A percentile compares a stretch with the other conserved stretches of the same genome.
Conservation (phyloP, 2,888 invertebrate genomes). For the Alloscopus bannaensis region DNA sequence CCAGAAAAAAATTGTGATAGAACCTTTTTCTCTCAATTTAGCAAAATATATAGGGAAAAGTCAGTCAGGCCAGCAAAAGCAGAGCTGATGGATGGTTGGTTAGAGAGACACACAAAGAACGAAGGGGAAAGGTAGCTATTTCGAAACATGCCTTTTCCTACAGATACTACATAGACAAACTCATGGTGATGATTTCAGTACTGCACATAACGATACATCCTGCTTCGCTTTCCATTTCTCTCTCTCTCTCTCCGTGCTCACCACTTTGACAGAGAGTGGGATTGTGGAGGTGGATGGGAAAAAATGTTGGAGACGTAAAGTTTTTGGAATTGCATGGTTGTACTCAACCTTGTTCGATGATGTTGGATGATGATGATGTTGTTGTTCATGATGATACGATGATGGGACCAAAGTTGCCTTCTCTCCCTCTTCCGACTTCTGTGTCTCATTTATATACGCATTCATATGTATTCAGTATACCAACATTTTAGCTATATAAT, state of each 20-base stretch:
- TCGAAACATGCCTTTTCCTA: constrained; percentile 44
- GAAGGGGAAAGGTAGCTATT: constrained; percentile 53
- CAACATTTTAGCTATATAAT: neutral
- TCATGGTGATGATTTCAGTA: constrained; percentile 17
- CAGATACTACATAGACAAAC: no score
- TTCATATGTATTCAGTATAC: constrained; percentile 13
- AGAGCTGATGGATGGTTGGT: constrained; percentile 51
- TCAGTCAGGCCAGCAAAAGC: constrained; percentile 63
- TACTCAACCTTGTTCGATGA: constrained; percentile 58
- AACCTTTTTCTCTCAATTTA: constrained; percentile 66
- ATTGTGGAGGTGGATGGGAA: neutral
- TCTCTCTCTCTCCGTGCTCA: neutral
- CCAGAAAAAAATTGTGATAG: constrained; percentile 35
- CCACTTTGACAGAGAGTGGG: neutral
- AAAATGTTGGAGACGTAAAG: constrained; percentile 38
- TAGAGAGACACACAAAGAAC: no score
- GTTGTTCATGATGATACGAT: constrained; percentile 43
- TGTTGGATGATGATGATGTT: constrained; percentile 47
- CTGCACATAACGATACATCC: constrained; percentile 16
- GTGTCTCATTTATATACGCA: constrained; percentile 58
- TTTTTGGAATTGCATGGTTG: constrained; percentile 63
- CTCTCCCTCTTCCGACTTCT: constrained; percentile 51
- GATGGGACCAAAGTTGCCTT: constrained; percentile 61
- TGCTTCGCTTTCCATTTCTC: neutral
- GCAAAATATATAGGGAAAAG: constrained; percentile 67